A percentile compares a stretch with the other conserved stretches of the same genome.
Conservation (phyloP, 2,113 vertebrate genomes). For the Puffinus mauretanicus region DNA sequence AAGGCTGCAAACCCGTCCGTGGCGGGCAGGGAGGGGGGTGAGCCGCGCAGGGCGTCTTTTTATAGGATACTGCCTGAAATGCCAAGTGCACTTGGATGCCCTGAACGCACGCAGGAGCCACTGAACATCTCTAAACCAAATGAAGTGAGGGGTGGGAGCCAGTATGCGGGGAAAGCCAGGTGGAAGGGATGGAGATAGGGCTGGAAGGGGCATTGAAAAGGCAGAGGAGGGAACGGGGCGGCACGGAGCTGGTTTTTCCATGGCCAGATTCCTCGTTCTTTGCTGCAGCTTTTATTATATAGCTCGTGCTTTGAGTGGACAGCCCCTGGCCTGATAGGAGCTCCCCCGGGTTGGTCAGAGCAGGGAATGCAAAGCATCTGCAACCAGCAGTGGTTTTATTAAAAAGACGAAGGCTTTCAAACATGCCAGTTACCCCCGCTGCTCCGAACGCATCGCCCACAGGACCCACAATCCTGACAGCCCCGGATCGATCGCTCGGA, state of each 20-base stretch:
- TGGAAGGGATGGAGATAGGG: background rate
- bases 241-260: background rate
- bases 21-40: background rate
- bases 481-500: rapidly evolving
- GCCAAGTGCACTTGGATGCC: background rate
- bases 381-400: conserved; percentile 48
- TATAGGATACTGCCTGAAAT: background rate
- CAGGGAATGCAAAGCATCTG: background rate
- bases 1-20: rapidly evolving
- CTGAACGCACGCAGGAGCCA: background rate
- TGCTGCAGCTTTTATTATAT: background rate
- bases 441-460: rapidly evolving
- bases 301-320: background rate
- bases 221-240: rapidly evolving
- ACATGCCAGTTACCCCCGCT: background rate
- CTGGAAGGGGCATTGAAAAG: background rate
- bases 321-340: background rate
- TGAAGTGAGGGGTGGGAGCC: background rate
- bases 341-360: background rate
- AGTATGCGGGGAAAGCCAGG: background rate
- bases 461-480: background rate
- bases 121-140: background rate
- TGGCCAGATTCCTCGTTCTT: rapidly evolving
- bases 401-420: background rate
- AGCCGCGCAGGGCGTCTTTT: background rate